Evolutionary conservation across 2,888 invertebrate genomes (phyloP).

Genomic region (Aphodius granarius): DNA sequence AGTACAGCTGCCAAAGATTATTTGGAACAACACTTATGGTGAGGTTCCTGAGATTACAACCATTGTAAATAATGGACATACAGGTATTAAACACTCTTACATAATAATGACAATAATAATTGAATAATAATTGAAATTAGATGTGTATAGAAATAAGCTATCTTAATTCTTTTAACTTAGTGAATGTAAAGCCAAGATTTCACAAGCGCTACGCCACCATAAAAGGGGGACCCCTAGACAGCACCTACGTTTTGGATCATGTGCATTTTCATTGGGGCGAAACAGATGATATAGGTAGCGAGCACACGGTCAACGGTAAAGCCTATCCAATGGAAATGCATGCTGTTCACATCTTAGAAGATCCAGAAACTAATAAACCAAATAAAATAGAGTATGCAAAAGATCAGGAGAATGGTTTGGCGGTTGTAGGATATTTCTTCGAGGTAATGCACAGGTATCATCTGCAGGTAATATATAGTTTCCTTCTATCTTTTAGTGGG

Average conservation of each 20-base stretch:
- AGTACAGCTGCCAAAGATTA: conserved; percentile 55
- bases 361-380: no score
- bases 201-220: conserved; percentile 25
- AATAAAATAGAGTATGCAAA: conserved; percentile 29
- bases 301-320: conserved; percentile 62
- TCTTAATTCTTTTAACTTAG: conserved; percentile 16
- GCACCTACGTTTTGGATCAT: conserved; percentile 64
- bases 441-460: conserved; percentile 29
- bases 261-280: conserved; percentile 72
- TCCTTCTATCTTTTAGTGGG: no score
- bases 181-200: conserved; percentile 25
- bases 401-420: conserved; percentile 25
- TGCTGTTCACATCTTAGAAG: conserved; percentile 57
- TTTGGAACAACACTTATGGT: conserved; percentile 60
- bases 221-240: conserved; percentile 60
- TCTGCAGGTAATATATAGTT: no score
- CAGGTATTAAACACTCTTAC: conserved; percentile 51
- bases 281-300: conserved; percentile 63
- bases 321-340: conserved; percentile 68
- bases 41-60: conserved; percentile 63
- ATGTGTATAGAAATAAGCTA: background rate
- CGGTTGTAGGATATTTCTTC: conserved; percentile 33
- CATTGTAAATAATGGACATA: conserved; percentile 66
- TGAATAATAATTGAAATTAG: no score
- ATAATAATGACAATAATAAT: no score